Base-by-base conservation (phyloP, 1,140 invertebrate species). In the Drosophila tristis region DNA sequence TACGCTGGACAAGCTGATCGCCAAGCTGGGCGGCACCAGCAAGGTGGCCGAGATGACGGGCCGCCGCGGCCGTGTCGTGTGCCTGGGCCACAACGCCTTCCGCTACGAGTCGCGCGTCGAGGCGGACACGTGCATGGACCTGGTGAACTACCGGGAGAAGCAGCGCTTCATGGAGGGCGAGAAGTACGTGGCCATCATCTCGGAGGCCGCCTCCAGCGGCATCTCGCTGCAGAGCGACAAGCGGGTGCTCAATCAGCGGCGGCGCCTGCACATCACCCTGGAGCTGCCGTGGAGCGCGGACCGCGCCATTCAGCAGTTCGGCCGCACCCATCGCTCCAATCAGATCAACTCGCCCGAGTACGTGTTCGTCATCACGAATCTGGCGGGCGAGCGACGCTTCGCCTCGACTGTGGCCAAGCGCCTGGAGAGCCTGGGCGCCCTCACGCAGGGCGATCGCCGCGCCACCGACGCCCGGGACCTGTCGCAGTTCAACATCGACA, bases 211-310 rank as follows among this genome's bases (percentile, higher is more conserved):
- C 0, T 98, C 97, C 73, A 98, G 97, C 68, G 99, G 99, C 93
- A 99, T 99, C 79, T 99, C 98, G 0, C 92, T 99, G 47, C 98
- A 99, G 92, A 98, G 98, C 80, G 99, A 99, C 92, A 93, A 98
- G 61, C 93, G 93, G 44, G 98, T 96, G 11, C 93, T 95, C 51
- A 99, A 99, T 93, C 97, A 98, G 92, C 94, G 96, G 80, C 93
- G 98, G 55, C 94, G 99, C 74, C 97, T 99, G 26, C 99, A 99
- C 91, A 99, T 99, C 53, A 99, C 99, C 0, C 92, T 99, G 13
- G 99, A 99, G 92, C 93, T 99, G 65, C 99, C 99, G 0, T 99
- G 99, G 99, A 99, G 98, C 79, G 99, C 99, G 0, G 99, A 99
- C 92, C 94, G 99, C 86, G 99, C 99, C n/a, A 98, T 99, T 76